A percentile compares a stretch with the other conserved stretches of the same genome.
Conservation (phyloP, 2,797 vertebrate genomes). For the Diplodus sargus region DNA sequence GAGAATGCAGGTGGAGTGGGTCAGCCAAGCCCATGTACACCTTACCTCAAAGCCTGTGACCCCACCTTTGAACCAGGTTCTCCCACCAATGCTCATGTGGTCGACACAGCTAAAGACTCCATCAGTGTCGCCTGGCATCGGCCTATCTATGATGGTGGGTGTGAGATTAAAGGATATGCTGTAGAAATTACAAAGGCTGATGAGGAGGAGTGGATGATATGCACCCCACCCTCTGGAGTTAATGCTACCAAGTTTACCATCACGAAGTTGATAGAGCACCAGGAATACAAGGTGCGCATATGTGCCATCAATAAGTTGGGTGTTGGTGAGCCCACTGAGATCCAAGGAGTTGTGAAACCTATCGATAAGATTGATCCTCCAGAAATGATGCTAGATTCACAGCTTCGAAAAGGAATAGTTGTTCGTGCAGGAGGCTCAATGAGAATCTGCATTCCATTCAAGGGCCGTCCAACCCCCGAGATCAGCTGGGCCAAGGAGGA, state of each 20-base stretch:
- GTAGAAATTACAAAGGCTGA: constrained; percentile 97
- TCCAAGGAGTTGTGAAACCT: constrained; percentile 93
- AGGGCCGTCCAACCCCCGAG: constrained; percentile 94
- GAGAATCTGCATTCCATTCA: constrained; percentile 95
- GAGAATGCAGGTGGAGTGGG: constrained; percentile 97
- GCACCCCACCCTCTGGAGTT: constrained; percentile 92
- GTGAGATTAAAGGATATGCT: constrained; percentile 95
- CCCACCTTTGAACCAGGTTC: constrained; percentile 96
- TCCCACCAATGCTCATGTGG: constrained; percentile 90
- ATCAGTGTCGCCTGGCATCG: constrained; percentile 92
- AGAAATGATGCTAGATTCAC: constrained; percentile 96
- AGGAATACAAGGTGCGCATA: constrained; percentile 95
- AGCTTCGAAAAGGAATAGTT: constrained; percentile 94
- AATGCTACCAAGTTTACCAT: constrained; percentile 92
- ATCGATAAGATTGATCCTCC: constrained; percentile 94
- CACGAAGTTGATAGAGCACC: constrained; percentile 93
- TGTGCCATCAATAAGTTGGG: constrained; percentile 97
- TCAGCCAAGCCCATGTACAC: constrained; percentile 90
- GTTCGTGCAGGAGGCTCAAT: constrained; percentile 94
- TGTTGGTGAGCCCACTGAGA: constrained; percentile 92
- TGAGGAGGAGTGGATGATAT: constrained; percentile 96
- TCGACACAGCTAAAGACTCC: constrained; percentile 92
- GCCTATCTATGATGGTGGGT: constrained; percentile 98
- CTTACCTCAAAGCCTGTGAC: constrained; percentile 96
- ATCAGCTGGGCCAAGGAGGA: constrained; percentile 96